Evolutionary conservation across 2,888 invertebrate genomes (phyloP), one percentile per base, ranked within the genome.

Genomic region (Rhamphomyia laevipes): DNA sequence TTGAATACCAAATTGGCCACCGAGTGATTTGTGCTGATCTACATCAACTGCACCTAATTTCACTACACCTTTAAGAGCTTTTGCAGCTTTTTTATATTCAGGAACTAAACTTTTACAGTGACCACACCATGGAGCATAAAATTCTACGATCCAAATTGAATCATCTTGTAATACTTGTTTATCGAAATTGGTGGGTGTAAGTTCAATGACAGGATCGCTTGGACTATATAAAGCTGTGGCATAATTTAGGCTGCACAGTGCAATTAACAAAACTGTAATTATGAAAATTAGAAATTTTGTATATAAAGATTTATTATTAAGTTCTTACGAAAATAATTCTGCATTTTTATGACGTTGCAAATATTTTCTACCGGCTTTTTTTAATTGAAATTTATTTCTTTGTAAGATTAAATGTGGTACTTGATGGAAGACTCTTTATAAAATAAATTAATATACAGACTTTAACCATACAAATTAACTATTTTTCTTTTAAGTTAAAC

Each of bases 1-100:
- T 57, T 77, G 73, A 33, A 99, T 84, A 40, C 82, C 83, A 72
- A 81, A 97, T 60, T 84, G 81, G 2, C 80, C 77, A 31, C 84
- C 85, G 1, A 96, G 70, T 6, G 84, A 80, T 61, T 86, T 83
- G 63, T 96, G 86, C 45, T 88, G 81, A 65, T 96, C 94, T 40
- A 89, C 90, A 74, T 99, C 85, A 0, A 99, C 82, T 7, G 91
- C 91, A 45, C 94, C 99, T 6, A 99, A 86, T 77, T 93, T 95
- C 0, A 86, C 84, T 13, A 95, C 76, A 51, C 97, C 96, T 83
- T 93, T 95, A 0, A 99, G 72, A 0, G 93, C 95, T 56, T 77
- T 81, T 2, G 97, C 96, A 46, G 91, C 85, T 73, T 96, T 96
- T 53, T 86, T 82, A 72, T 94, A 97, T 65, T 96, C 96, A 2